phyloP scores from a whole-genome alignment of 2,797 vertebrate species.

The Oryzias dopingdopingensis region DNA sequence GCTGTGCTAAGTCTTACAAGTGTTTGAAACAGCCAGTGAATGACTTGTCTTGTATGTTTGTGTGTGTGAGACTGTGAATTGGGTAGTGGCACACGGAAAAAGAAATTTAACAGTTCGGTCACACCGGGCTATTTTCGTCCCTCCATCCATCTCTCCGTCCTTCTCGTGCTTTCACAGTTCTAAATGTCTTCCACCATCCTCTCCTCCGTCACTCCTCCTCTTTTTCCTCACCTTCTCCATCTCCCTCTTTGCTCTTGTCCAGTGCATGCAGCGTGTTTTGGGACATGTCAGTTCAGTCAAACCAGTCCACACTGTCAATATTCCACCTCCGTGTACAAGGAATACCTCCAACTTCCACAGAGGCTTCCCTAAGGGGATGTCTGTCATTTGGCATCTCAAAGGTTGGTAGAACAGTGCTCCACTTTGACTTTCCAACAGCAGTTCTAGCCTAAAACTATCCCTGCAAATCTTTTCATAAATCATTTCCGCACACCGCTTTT shows the following conservation, averaged over 20 bases:
- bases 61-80: slow-evolving; percentile 54
- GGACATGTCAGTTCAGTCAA: slow-evolving; percentile 25
- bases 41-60: slow-evolving; percentile 9
- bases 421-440: slow-evolving; percentile 40
- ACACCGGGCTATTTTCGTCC: slow-evolving; percentile 68
- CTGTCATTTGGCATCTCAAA: slow-evolving; percentile 51
- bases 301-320: slow-evolving; percentile 26
- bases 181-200: slow-evolving; percentile 23
- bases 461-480: slow-evolving; percentile 25
- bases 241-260: slow-evolving; percentile 16
- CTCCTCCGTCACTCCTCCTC: slow-evolving; percentile 1
- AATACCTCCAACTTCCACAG: slow-evolving; percentile 34
- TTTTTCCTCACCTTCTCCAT: slow-evolving; percentile 22
- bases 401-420: slow-evolving; percentile 38
- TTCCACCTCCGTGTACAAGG: slow-evolving; percentile 30
- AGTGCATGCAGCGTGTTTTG: slow-evolving; percentile 21
- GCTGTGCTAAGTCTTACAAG: slow-evolving; percentile 12
- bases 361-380: slow-evolving; percentile 36
- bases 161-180: slow-evolving; percentile 47
- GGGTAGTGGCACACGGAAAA: slow-evolving; percentile 73
- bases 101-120: slow-evolving; percentile 66
- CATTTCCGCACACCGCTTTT: slow-evolving; percentile 26
- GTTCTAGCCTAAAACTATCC: slow-evolving; percentile 44
- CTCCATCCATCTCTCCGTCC: slow-evolving; percentile 57
- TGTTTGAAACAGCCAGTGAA: slow-evolving; percentile 23